phyloP scores from a whole-genome alignment of 2,888 invertebrate genomes.

The Smittia aterrima region DNA sequence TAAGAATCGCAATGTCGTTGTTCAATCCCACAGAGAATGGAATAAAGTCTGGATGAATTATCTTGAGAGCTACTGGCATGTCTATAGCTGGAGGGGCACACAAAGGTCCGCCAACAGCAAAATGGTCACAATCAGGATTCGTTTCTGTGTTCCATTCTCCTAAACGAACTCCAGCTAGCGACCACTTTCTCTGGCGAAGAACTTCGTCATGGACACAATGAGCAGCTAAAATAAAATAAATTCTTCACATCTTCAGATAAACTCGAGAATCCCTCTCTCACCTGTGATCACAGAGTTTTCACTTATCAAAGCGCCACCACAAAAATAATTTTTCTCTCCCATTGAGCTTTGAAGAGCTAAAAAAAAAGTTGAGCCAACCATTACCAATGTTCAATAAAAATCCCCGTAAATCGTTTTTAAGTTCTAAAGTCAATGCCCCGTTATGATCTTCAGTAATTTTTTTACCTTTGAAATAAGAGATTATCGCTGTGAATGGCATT shows the following conservation, averaged over 20 bases:
- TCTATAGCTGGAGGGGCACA: constrained; percentile 51
- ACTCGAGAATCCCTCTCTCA: neutral
- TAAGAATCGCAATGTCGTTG: constrained; percentile 53
- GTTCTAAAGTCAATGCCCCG: too few species aligned
- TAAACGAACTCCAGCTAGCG: constrained; percentile 43
- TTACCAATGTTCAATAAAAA: neutral
- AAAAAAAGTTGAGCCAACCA: neutral
- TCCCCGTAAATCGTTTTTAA: neutral
- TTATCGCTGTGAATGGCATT: constrained; percentile 58
- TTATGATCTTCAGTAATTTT: too few species aligned
- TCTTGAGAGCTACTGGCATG: constrained; percentile 47
- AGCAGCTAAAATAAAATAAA: constrained; percentile 1
- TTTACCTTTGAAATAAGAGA: constrained; percentile 51
- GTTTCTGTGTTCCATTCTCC: constrained; percentile 46
- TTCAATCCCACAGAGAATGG: constrained; percentile 45
- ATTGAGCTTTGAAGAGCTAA: neutral
- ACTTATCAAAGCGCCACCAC: neutral
- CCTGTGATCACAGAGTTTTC: neutral
- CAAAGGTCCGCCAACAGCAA: constrained; percentile 42
- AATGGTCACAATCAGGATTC: constrained; percentile 43
- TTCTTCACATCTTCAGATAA: neutral
- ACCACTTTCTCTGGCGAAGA: neutral
- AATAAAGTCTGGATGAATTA: constrained; percentile 48
- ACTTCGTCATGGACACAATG: neutral
- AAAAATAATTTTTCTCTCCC: neutral